A percentile compares a stretch with the other conserved stretches of the same genome.
These are phyloP conservation scores for Calonectris borealis DNA, from an alignment of 2,113 vertebrate genomes.

Conservation along the genomic window DNA sequence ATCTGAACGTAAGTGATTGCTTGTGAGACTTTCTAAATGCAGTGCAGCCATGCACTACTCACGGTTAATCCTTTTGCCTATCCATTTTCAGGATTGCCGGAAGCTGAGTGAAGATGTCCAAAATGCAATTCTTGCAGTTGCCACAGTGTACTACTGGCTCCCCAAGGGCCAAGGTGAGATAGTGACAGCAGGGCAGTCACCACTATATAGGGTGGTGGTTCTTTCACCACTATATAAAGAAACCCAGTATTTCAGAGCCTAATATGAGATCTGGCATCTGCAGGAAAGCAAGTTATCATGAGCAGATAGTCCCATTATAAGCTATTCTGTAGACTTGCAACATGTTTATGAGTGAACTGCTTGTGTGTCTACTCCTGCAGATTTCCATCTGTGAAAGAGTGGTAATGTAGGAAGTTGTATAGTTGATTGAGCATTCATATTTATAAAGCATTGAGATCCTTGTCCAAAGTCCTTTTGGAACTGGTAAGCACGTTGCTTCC, in stretches of 20 bases:
- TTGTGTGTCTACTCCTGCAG: not conserved
- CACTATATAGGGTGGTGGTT: not conserved
- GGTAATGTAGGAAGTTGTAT: not conserved
- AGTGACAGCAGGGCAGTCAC: not conserved
- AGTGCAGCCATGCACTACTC: not conserved
- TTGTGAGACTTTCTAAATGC: not conserved
- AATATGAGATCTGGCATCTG: not conserved
- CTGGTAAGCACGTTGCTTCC: not conserved
- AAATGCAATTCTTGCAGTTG: conserved; percentile 78
- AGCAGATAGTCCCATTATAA: not conserved
- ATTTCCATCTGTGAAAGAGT: not conserved
- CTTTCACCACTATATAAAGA: not conserved
- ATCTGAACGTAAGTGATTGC: not conserved
- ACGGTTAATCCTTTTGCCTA: not conserved
- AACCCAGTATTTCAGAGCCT: not conserved
- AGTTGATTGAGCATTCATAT: not conserved
- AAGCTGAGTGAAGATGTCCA: conserved; percentile 77
- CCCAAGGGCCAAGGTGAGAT: conserved; percentile 90
- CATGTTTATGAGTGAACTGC: not conserved
- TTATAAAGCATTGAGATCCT: not conserved
- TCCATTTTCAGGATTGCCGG: conserved; percentile 74
- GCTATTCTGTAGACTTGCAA: not conserved
- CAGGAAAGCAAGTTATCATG: not conserved
- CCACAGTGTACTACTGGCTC: conserved; percentile 85
- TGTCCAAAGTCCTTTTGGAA: not conserved